Percentiles rank a stretch among this genome's conserved stretches.
phyloP scores from a whole-genome alignment of 1,140 invertebrate species.

The Spodoptera litura region DNA sequence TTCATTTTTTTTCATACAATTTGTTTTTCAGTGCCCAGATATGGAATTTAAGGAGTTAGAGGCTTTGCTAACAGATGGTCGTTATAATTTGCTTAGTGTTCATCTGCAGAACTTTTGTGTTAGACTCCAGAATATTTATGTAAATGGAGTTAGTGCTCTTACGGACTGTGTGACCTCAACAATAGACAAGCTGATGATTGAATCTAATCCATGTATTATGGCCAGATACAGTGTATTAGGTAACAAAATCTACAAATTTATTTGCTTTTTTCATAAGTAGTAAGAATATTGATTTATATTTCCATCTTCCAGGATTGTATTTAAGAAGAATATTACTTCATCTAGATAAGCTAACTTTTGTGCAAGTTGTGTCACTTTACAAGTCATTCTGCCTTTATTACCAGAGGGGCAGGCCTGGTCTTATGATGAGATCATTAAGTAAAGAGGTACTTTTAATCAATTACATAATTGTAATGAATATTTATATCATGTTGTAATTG shows the following conservation, averaged over 20 bases:
- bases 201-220: conserved; percentile 78
- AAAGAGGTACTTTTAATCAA: conserved; percentile 72
- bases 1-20: neutral
- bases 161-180: conserved; percentile 82
- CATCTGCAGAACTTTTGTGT: conserved; percentile 85
- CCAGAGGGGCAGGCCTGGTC: conserved; percentile 84
- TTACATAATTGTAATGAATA: too few relatives aligned
- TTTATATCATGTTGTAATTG: too few relatives aligned
- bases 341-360: conserved; percentile 94
- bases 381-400: conserved; percentile 89
- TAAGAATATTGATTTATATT: neutral
- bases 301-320: conserved; percentile 87
- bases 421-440: conserved; percentile 82
- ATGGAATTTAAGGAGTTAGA: conserved; percentile 85
- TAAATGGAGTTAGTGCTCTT: conserved; percentile 82
- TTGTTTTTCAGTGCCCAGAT: conserved; percentile 79
- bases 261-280: neutral
- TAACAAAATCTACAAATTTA: conserved; percentile 51
- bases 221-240: conserved; percentile 83
- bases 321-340: conserved; percentile 92
- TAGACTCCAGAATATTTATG: conserved; percentile 82
- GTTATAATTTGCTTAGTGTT: conserved; percentile 82
- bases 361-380: conserved; percentile 90
- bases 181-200: conserved; percentile 82
- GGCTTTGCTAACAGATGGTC: conserved; percentile 78